Evolutionary conservation across 1,140 invertebrate species (phyloP), one percentile per base, ranked within the genome.

Genomic region (Heliothis subflexa): DNA sequence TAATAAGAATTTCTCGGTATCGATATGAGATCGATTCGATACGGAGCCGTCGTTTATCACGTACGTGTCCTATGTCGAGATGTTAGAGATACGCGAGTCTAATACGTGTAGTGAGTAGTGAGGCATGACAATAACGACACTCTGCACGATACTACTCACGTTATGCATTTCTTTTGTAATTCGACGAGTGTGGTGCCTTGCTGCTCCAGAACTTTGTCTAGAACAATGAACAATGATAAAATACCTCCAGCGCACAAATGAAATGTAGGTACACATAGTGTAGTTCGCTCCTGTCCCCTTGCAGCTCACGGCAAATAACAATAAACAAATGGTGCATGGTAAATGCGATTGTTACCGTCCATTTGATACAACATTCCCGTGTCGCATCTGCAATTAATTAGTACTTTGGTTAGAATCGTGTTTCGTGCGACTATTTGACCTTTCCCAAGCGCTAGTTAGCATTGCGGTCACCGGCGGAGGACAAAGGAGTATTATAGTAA

Each of bases 11-110:
- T 18, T 47, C 62, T 66, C 40, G n/a, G 62, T 12, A 45, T 16
- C 62, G 62, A 66, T 66, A 66, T 66, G 62, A 66, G 62, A 66
- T 62, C 62, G 62, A 66, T 18, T 40, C 47, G 62, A 66, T 66
- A 66, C 16, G 18, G n/a, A 21, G n/a, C 7, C 62, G 33, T 11
- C 61, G 61, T 64, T 45, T 45, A 40, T 47, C 62, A 66, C 62
- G 62, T 66, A 66, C 62, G 62, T 18, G 59, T 14, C 14, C 33
- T 12, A 18, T 33, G 3, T 25, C 55, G 9, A 21, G 10, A 21
- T 25, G 55, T 25, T 10, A 40, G 33, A 40, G 5, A 40, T 40
- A 40, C 5, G 5, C 33, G 33, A 7, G 33, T 40, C 33, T 40
- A 40, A 40, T 40, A 40, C 2, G 21, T 25, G 21, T 40, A 9